phyloP scores from a whole-genome alignment of 2,797 vertebrate genomes.

The Geotrypetes seraphini region DNA sequence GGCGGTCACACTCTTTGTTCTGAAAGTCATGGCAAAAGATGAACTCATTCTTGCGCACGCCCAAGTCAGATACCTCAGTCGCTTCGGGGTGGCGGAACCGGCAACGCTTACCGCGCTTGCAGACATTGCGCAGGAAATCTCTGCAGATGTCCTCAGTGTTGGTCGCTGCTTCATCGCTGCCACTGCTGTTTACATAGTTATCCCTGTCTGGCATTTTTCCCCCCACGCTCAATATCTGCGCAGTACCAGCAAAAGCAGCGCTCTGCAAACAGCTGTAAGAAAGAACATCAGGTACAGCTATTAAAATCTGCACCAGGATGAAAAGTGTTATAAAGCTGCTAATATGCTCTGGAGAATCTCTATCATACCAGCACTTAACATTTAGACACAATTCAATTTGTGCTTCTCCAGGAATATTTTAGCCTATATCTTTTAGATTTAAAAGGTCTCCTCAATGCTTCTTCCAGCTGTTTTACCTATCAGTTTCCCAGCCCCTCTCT shows the following conservation, averaged over 20 bases:
- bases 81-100: slow-evolving; percentile 90
- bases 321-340: neutral
- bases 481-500: too few relatives aligned
- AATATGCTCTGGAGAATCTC: too few relatives aligned
- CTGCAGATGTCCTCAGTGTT: slow-evolving; percentile 79
- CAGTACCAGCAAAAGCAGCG: slow-evolving; percentile 4
- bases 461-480: too few relatives aligned
- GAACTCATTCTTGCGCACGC: slow-evolving; percentile 94
- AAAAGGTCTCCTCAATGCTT: too few relatives aligned
- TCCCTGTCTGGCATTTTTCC: slow-evolving; percentile 85
- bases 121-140: slow-evolving; percentile 91
- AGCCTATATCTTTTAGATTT: too few relatives aligned
- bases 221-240: slow-evolving; percentile 4
- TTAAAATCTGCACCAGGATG: neutral
- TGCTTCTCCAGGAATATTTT: too few relatives aligned
- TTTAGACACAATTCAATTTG: too few relatives aligned
- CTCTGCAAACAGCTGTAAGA: slow-evolving; percentile 12
- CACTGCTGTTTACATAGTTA: slow-evolving; percentile 62
- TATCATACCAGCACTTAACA: too few relatives aligned
- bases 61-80: slow-evolving; percentile 84
- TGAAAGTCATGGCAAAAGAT: slow-evolving; percentile 97
- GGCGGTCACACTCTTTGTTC: slow-evolving; percentile 89
- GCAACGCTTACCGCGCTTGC: slow-evolving; percentile 90
- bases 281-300: slow-evolving; percentile 7
- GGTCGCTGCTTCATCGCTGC: slow-evolving; percentile 47